Conservation (phyloP, 2,113 vertebrate genomes). For the Callipepla squamata region DNA sequence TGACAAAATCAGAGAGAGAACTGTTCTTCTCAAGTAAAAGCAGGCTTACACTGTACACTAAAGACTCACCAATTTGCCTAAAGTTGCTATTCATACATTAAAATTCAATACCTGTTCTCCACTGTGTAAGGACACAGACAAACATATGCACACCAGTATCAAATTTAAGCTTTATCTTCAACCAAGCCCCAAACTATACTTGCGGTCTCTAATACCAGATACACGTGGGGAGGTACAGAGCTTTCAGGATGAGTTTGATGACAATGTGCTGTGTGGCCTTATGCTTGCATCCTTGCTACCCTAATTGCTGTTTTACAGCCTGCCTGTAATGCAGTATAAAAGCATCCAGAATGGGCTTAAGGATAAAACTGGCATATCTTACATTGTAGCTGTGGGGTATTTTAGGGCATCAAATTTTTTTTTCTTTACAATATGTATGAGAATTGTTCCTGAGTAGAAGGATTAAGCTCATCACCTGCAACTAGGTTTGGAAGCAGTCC, state of each 20-base stretch:
- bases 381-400: not conserved
- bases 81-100: not conserved
- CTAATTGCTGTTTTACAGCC: not conserved
- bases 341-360: fast-evolving
- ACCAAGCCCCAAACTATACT: not conserved
- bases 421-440: not conserved
- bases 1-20: not conserved
- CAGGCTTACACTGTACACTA: not conserved
- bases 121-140: not conserved
- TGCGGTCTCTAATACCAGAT: not conserved
- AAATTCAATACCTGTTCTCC: not conserved
- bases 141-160: fast-evolving
- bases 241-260: not conserved
- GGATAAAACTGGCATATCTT: not conserved
- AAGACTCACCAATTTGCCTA: not conserved
- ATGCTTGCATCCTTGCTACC: not conserved
- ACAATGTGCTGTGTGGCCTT: fast-evolving
- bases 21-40: not conserved
- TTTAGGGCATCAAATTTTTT: not conserved
- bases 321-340: not conserved
- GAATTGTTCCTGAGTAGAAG: not conserved
- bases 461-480: not conserved
- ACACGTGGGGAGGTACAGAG: not conserved
- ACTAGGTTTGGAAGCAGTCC: not conserved
- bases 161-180: not conserved